Evolutionary conservation across 2,113 vertebrate species (phyloP), one percentile per base, ranked within the genome.

Genomic region (Muscicapa adusta): DNA sequence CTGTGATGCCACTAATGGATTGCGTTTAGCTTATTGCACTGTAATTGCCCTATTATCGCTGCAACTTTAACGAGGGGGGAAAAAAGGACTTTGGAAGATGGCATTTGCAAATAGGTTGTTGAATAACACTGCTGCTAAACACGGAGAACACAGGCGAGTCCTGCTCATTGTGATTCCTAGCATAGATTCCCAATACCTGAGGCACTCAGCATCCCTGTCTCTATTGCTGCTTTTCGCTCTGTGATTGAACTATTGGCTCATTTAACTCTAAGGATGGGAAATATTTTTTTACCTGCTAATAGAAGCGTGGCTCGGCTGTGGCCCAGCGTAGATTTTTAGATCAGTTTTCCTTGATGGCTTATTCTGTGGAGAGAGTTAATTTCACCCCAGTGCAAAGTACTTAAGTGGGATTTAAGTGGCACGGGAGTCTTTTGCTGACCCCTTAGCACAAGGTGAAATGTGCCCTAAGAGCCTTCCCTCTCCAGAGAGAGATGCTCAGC

Each of bases 211-310:
- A 88, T 94, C 76, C 63, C 85, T 6, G 34, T 94, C 83, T 94
- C 91, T 82, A 91, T 85, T 91, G 92, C 96, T 0, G 10, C 94
- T 92, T 92, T 92, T 93, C 1, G 1, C 71, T 89, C 91, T 8
- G 11, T 93, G 92, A 96, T 93, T 90, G 93, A 97, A 85, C 95
- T 95, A 95, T 95, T 91, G 94, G 95, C 89, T 96, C 96, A 95
- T 94, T 96, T 89, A 94, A 95, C 91, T 93, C 84, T 84, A 80
- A 96, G 90, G 94, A 94, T 2, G 72, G 96, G 96, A 97, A 97
- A 96, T 96, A 96, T 96, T 96, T 97, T 95, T 93, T 93, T 96
- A 95, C 88, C 85, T 85, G 93, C 93, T 97, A 95, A 95, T 94
- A 97, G 95, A 91, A 91, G 68, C 14, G 10, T 54, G 82, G 72